A percentile compares a stretch with the other conserved stretches of the same genome.
Evolutionary conservation across 2,113 vertebrate genomes (phyloP).

Genomic region (Poecilia latipinna): DNA sequence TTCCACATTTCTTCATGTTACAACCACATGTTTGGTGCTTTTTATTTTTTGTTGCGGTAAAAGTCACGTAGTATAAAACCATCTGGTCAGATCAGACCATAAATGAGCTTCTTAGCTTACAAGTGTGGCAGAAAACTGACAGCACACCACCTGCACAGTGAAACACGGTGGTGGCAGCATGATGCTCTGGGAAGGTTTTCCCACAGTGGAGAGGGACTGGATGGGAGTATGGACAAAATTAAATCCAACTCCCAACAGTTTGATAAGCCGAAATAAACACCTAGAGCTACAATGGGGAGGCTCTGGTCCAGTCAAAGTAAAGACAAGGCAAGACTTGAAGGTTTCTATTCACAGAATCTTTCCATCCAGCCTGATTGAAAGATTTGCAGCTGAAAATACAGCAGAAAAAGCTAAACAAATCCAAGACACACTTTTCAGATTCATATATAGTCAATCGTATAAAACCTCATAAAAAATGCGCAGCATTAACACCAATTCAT

Average conservation of each 20-base stretch:
- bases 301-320: neutral
- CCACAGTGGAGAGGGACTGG: neutral
- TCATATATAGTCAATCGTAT: neutral
- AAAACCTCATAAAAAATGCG: neutral
- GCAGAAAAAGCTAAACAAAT: too few relatives aligned
- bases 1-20: neutral
- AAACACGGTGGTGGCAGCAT: neutral
- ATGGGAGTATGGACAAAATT: neutral
- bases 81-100: neutral
- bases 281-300: neutral
- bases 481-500: neutral
- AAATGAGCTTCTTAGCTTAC: too few relatives aligned
- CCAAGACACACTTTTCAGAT: too few relatives aligned
- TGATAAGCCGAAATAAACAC: neutral
- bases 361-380: too few relatives aligned
- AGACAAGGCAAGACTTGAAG: neutral
- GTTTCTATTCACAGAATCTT: neutral
- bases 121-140: too few relatives aligned
- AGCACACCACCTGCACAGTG: too few relatives aligned
- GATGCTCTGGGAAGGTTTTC: neutral
- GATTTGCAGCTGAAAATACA: too few relatives aligned
- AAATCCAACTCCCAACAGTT: neutral
- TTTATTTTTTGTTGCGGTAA: too few relatives aligned
- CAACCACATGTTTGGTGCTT: too few relatives aligned
- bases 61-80: neutral